Evolutionary conservation across 2,797 vertebrate genomes (phyloP).

Genomic region (Scolopax rusticola): DNA sequence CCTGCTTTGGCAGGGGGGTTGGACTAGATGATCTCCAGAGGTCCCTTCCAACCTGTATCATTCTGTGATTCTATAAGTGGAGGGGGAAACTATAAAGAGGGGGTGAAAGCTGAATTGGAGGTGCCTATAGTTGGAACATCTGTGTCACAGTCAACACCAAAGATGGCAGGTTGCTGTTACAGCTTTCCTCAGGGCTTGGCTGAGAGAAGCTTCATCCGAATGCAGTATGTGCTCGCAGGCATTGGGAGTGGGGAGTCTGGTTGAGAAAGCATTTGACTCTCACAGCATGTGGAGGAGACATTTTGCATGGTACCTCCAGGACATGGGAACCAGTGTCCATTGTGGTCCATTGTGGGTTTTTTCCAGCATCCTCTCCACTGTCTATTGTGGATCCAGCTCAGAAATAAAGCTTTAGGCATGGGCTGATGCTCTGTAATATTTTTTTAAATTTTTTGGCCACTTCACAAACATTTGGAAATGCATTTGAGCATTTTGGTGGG

Average conservation of each 20-base stretch:
- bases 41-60: too few species aligned
- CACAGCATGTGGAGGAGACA: not conserved
- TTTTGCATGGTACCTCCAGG: not conserved
- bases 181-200: not conserved
- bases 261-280: not conserved
- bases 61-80: not conserved
- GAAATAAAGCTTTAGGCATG: not conserved
- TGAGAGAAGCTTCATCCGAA: not conserved
- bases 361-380: not conserved
- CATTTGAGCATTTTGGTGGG: not conserved
- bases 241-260: not conserved
- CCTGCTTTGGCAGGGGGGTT: too few species aligned
- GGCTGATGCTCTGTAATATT: not conserved
- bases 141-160: fast-evolving
- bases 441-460: not conserved
- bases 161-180: not conserved
- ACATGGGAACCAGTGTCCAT: not conserved
- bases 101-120: not conserved
- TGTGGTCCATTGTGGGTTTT: not conserved
- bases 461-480: not conserved
- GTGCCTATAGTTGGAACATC: not conserved
- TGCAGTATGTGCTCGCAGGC: not conserved
- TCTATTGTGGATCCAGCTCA: not conserved
- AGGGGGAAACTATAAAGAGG: not conserved
- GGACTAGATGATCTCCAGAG: too few species aligned